Evolutionary conservation across 2,797 vertebrate species (phyloP).

Genomic region (Propithecus deckenii): DNA sequence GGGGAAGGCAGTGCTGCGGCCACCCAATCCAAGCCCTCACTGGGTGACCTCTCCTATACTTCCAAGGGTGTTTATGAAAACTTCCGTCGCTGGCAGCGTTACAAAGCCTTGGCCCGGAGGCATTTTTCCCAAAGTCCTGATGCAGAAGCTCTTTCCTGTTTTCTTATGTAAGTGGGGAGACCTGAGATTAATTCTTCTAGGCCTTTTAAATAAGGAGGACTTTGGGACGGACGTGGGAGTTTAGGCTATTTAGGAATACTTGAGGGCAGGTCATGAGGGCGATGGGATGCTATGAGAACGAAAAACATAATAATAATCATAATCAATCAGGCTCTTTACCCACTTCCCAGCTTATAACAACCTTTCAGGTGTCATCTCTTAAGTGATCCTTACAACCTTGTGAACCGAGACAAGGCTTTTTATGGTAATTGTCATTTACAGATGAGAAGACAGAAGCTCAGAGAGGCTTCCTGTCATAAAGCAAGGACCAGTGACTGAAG

Average conservation of each 20-base stretch:
- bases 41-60: constrained; percentile 62
- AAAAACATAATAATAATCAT: background rate
- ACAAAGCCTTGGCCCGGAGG: constrained; percentile 76
- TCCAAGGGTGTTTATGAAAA: constrained; percentile 83
- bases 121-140: constrained; percentile 76
- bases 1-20: background rate
- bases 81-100: constrained; percentile 80
- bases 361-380: background rate
- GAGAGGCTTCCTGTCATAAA: background rate
- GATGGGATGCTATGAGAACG: background rate
- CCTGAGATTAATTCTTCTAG: background rate
- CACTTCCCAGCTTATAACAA: background rate
- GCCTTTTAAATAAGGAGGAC: background rate
- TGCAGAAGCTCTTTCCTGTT: constrained; percentile 81
- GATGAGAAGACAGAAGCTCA: background rate
- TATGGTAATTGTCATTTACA: background rate
- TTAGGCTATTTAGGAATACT: background rate
- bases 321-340: background rate
- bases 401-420: background rate
- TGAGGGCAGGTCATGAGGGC: background rate
- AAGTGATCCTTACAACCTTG: background rate
- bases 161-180: constrained; percentile 82
- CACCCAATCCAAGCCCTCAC: background rate
- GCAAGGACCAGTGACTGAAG: background rate
- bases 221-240: background rate